These are phyloP conservation scores for Meloidogyne floridensis DNA, from an alignment of 1,140 invertebrate species.

Conservation along the genomic window DNA sequence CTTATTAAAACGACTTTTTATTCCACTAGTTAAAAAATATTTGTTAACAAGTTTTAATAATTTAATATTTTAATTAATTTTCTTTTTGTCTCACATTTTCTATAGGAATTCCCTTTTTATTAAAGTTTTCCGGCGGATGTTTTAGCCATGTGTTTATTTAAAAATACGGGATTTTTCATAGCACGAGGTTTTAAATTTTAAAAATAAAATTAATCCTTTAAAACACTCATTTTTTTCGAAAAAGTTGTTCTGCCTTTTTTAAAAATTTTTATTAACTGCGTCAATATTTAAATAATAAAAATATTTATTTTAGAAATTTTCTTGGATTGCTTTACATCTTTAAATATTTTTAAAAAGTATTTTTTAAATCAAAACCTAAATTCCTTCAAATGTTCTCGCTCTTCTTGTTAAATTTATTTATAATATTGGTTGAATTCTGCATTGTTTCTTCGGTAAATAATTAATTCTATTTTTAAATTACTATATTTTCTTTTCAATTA, in stretches of 20 bases:
- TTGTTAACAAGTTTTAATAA: too few species aligned
- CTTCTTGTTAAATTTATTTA: background rate
- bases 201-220: constrained; percentile 1
- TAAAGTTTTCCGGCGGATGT: background rate
- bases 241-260: too few species aligned
- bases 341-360: background rate
- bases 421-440: background rate
- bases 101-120: background rate
- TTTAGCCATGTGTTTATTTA: too few species aligned
- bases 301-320: constrained; percentile 3
- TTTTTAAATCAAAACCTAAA: background rate
- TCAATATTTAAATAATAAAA: background rate
- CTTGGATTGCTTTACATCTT: background rate
- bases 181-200: background rate
- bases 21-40: too few species aligned
- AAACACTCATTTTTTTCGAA: background rate
- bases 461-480: too few species aligned
- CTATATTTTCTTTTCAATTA: too few species aligned
- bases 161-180: background rate
- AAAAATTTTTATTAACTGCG: background rate
- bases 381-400: background rate
- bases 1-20: too few species aligned
- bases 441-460: background rate
- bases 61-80: background rate
- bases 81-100: background rate